Percentiles rank a stretch among this genome's conserved stretches.
phyloP scores from a whole-genome alignment of 2,113 vertebrate genomes.

The Alligator mississippiensis region DNA sequence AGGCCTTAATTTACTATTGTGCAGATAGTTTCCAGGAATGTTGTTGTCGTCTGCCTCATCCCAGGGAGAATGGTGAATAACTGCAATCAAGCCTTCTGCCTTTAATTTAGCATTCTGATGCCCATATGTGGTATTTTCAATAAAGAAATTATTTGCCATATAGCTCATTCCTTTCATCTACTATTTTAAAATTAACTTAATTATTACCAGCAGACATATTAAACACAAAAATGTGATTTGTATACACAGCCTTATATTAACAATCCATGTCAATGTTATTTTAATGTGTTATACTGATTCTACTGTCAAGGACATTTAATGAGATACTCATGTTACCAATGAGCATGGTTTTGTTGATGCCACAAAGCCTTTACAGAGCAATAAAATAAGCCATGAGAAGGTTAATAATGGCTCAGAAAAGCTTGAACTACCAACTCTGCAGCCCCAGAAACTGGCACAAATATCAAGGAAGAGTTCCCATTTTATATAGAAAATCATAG shows the following conservation, averaged over 20 bases:
- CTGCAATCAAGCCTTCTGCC: slow-evolving; percentile 17
- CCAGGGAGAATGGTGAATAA: slow-evolving; percentile 2
- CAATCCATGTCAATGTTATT: slow-evolving; percentile 22
- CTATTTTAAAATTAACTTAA: slow-evolving; percentile 20
- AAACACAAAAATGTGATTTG: slow-evolving; percentile 50
- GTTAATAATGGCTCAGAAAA: not conserved
- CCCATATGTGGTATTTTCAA: not conserved
- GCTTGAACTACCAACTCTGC: not conserved
- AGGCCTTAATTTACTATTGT: not conserved
- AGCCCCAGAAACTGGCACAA: too few relatives aligned
- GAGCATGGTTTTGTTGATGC: not conserved
- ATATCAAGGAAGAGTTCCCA: too few relatives aligned
- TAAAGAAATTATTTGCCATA: not conserved
- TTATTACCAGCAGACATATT: slow-evolving; percentile 37
- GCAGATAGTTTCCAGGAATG: not conserved
- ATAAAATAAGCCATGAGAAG: not conserved
- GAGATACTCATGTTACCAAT: not conserved
- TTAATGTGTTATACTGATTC: slow-evolving; percentile 13
- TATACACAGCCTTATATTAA: slow-evolving; percentile 20
- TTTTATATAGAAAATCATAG: too few relatives aligned
- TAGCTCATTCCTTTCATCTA: slow-evolving; percentile 18
- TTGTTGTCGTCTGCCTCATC: not conserved
- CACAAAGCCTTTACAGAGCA: not conserved
- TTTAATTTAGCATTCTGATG: not conserved
- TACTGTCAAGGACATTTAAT: not conserved